Conservation (phyloP, 2,888 invertebrate genomes). For the Octonoba sinensis region DNA sequence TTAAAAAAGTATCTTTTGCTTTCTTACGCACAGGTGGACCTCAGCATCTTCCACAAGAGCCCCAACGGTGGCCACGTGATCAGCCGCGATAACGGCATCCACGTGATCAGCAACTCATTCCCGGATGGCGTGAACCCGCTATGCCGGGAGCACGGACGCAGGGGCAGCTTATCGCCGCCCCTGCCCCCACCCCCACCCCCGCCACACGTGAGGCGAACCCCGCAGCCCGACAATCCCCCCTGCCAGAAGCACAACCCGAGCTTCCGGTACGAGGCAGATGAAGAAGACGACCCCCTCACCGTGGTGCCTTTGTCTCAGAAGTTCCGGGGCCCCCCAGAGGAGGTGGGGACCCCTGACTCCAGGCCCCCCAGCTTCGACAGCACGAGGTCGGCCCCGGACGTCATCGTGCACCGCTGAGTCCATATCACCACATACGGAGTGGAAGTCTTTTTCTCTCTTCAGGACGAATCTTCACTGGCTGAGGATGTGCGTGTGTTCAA, state of each 20-base stretch:
- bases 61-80: slow-evolving; percentile 64
- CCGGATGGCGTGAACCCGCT: slow-evolving; percentile 53
- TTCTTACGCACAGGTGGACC: slow-evolving; percentile 34
- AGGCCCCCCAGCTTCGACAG: slow-evolving; percentile 64
- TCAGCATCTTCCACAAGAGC: slow-evolving; percentile 62
- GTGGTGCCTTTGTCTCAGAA: slow-evolving; percentile 27
- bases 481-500: not conserved
- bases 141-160: slow-evolving; percentile 59
- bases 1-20: too few species aligned
- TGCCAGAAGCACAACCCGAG: slow-evolving; percentile 51
- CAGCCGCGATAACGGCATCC: slow-evolving; percentile 43
- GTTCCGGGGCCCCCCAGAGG: slow-evolving; percentile 18
- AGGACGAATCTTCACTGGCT: not conserved
- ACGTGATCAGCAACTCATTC: slow-evolving; percentile 59
- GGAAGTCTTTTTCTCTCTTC: not conserved
- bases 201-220: slow-evolving; percentile 56
- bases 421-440: slow-evolving; percentile 33
- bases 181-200: slow-evolving; percentile 67
- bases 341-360: slow-evolving; percentile 36
- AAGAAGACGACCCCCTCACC: slow-evolving; percentile 12
- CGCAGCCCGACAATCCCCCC: slow-evolving; percentile 18
- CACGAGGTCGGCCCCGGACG: slow-evolving; percentile 65
- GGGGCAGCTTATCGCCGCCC: slow-evolving; percentile 60
- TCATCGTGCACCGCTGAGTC: slow-evolving; percentile 65
- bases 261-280: slow-evolving; percentile 29